Base-by-base conservation (phyloP, 35 echinoderm and acorn worm species). In the Lytechinus variegatus region DNA sequence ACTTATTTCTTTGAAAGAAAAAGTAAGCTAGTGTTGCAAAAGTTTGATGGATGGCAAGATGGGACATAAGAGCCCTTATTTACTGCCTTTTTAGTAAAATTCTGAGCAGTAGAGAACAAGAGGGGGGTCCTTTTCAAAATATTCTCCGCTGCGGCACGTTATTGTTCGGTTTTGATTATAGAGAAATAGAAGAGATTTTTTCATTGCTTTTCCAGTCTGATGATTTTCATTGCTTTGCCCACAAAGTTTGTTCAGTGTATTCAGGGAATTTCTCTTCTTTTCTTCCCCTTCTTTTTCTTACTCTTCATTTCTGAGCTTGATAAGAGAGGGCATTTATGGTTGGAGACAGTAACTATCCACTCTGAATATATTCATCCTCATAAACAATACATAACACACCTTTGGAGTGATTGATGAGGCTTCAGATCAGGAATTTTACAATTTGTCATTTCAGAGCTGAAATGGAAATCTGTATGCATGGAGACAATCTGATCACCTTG, bases 191-290 rank as follows among this genome's bases (percentile, higher is more conserved):
- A 79, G 66, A 79, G 66, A 79, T 24, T 79, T 24, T 7, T 24
- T 16, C 66, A n/a, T 7, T 79, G 66, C 66, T 79, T 79, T 79
- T 79, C 66, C 66, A 79, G 66, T 79, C 66, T 79, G 66, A 24
- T 79, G 66, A 79, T 79, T 79, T 72, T 79, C 66, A 79, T 79
- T 79, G 66, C 66, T 79, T 24, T 79, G 66, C 66, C 66, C 19
- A 79, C 66, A 79, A 79, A 79, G 5, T 7, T 79, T 79, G 16
- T 24, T 79, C 21, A 7, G 7, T 24, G 21, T 79, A 24, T 79
- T 3, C 19, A 79, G 66, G 4, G 66, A 79, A 71, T 10, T 8
- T 79, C n/a, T 24, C n/a, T 24, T 24, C 66, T 79, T 71, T 79
- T 24, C 14, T 79, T 79, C 66, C 66, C 19, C n/a, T 24, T n/a